Evolutionary conservation across 2,113 vertebrate species (phyloP), one percentile per base, ranked within the genome.

Genomic region (Coregonus clupeaformis): DNA sequence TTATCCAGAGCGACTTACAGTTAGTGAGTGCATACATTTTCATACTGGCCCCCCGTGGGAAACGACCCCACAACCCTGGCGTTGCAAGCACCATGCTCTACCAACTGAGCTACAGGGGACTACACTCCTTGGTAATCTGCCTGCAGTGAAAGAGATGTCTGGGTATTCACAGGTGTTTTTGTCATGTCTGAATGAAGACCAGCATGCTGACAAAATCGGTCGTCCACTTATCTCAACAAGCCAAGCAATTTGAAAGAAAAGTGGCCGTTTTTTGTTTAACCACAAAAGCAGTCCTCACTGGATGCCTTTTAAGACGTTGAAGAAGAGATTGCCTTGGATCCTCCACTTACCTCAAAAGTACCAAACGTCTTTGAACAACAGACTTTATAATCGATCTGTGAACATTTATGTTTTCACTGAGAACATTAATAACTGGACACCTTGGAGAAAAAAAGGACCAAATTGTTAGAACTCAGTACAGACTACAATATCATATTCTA

Each of bases 171-270:
- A 4, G 14, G 20, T 22, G 16, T 55, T 67, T 20, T 9, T 66
- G 47, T 52, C 68, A 18, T 29, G 52, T 57, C 18, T 71, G 47
- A 55, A 71, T 71, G 24, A 4, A 57, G n/a, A 22, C 64, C 13
- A 5, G 65, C 4, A 9, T 30, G 13, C 24, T 57, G 25, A 20
- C 49, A 27, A 32, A 71, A 71, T 57, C 45, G 27, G 5, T 12
- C 22, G n/a, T 36, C 49, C 49, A 71, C 69, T 71, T 57, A 30
- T 57, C 27, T 71, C n/a, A 68, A 68, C 12, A n/a, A 47, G 36
- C 49, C 22, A 55, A 57, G 49, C 69, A 71, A 57, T 71, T 71
- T 71, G 14, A 71, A 69, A 86, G 82, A 68, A 72, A 82, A 84
- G 75, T 59, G 25, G 29, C 0, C 14, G 47, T 1, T 5, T 55